Conservation (phyloP, 2,888 invertebrate genomes). For the Uropetala carovei region DNA sequence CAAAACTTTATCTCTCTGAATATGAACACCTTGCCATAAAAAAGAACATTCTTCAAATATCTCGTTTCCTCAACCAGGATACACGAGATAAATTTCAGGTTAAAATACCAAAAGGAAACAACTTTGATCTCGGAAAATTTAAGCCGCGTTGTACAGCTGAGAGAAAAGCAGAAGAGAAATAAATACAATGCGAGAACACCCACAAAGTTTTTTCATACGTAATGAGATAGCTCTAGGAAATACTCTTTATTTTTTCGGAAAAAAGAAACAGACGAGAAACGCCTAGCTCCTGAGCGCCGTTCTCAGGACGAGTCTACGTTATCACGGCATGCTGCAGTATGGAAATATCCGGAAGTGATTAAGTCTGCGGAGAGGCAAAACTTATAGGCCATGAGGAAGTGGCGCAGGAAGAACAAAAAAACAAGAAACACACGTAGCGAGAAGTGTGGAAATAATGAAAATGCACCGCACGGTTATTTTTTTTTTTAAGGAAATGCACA, state of each 20-base stretch:
- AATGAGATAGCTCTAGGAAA: conserved; percentile 23
- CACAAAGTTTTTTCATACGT: not conserved
- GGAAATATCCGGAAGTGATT: conserved; percentile 27
- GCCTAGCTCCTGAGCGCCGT: not conserved
- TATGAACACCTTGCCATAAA: too few relatives aligned
- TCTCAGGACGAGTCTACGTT: not conserved
- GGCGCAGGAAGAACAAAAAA: not conserved
- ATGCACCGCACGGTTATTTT: not conserved
- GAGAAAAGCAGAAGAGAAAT: not conserved
- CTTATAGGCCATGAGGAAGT: not conserved
- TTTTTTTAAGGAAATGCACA: not conserved
- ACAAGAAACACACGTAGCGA: not conserved
- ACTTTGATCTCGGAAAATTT: not conserved
- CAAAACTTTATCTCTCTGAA: too few relatives aligned
- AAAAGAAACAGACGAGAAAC: not conserved
- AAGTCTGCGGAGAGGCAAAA: conserved; percentile 19
- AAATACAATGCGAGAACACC: not conserved
- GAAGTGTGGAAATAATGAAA: not conserved
- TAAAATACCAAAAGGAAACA: not conserved
- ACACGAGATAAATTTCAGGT: not conserved
- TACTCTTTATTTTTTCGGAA: not conserved
- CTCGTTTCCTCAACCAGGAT: not conserved
- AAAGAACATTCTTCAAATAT: not conserved
- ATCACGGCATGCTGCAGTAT: not conserved
- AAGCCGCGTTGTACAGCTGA: not conserved